phyloP scores from a whole-genome alignment of 1,140 invertebrate species.

The Bactericera cockerelli region DNA sequence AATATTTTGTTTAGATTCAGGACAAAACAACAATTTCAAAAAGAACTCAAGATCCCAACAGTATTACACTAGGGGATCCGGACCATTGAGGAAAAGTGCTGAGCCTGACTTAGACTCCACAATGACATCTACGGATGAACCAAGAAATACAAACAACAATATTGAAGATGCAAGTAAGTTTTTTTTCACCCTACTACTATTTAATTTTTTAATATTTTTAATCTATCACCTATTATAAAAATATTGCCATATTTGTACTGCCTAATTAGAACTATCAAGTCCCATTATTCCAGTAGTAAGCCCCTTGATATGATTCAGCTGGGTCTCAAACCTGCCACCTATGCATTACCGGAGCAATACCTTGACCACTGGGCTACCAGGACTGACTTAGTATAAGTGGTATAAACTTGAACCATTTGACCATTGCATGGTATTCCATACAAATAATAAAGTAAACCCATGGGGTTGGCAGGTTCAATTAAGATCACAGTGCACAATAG shows the following conservation, averaged over 20 bases:
- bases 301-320: background rate
- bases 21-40: background rate
- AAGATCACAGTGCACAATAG: no score
- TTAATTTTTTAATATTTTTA: background rate
- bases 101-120: background rate
- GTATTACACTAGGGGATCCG: background rate
- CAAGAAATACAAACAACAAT: background rate
- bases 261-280: no score
- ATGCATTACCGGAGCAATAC: no score
- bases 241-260: no score
- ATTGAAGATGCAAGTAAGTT: background rate
- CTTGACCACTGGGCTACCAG: no score
- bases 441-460: no score
- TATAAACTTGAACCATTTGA: no score
- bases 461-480: no score
- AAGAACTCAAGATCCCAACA: background rate
- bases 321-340: background rate
- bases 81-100: slow-evolving; percentile 5
- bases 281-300: no score
- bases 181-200: background rate
- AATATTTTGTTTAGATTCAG: background rate
- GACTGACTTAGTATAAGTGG: no score
- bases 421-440: no score
- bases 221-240: background rate
- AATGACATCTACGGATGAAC: background rate